Conservation (phyloP, 2,113 vertebrate genomes). For the Eurystomus gularis region DNA sequence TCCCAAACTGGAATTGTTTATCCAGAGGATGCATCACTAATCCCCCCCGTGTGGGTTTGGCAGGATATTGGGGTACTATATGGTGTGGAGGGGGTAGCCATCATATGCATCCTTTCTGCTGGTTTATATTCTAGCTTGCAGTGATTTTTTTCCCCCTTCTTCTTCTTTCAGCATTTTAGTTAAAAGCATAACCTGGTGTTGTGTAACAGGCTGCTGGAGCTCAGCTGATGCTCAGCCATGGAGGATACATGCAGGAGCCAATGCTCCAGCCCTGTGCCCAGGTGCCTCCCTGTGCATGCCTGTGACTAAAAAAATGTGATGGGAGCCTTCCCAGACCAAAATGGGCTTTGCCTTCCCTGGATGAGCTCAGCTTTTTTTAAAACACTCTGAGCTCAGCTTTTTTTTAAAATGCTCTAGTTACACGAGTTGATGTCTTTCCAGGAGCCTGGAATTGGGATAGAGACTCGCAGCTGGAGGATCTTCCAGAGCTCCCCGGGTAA, state of each 20-base stretch:
- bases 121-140: background rate
- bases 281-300: background rate
- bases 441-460: background rate
- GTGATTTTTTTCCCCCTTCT: background rate
- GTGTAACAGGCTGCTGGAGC: background rate
- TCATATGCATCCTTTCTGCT: background rate
- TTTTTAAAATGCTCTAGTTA: background rate
- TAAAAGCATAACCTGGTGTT: background rate
- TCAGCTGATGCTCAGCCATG: accelerated
- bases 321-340: background rate
- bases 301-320: background rate
- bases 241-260: background rate
- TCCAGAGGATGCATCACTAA: background rate
- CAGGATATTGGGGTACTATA: background rate
- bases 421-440: background rate
- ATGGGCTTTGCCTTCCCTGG: background rate
- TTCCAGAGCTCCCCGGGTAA: background rate
- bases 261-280: background rate
- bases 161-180: background rate
- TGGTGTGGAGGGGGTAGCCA: background rate
- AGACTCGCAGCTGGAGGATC: background rate
- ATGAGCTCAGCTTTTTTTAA: background rate
- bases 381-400: background rate
- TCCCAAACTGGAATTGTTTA: background rate
- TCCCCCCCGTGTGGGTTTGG: background rate